phyloP scores from a whole-genome alignment of 2,113 vertebrate species.

The Parotia lawesii region DNA sequence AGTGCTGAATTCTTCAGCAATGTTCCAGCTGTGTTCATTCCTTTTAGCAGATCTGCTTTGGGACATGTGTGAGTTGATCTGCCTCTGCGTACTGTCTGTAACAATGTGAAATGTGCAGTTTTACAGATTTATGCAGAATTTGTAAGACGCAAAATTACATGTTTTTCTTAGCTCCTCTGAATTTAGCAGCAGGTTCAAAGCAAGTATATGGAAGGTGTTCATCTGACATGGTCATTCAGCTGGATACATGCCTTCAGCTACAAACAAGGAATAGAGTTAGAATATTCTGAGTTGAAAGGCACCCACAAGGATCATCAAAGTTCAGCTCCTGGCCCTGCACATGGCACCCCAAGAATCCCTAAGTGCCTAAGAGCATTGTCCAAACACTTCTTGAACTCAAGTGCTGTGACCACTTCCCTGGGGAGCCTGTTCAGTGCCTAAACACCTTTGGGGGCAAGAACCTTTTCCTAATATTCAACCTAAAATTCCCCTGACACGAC shows the following conservation, averaged over 20 bases:
- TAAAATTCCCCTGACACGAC: background rate
- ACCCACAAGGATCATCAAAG: background rate
- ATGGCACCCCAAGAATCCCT: background rate
- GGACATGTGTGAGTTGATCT: rapidly evolving
- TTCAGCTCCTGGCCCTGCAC: background rate
- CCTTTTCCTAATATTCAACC: background rate
- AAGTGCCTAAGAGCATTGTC: background rate
- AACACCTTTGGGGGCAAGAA: background rate
- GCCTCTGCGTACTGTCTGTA: background rate
- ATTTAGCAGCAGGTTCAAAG: background rate
- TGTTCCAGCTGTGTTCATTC: rapidly evolving
- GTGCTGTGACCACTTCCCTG: background rate
- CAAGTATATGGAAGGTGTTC: background rate
- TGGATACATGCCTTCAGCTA: background rate
- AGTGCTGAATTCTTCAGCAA: background rate
- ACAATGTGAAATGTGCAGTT: background rate
- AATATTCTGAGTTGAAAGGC: background rate
- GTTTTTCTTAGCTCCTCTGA: background rate
- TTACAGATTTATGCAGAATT: background rate
- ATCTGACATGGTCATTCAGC: background rate
- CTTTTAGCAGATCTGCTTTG: background rate
- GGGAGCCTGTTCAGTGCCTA: background rate
- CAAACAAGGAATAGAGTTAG: background rate
- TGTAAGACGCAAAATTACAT: rapidly evolving
- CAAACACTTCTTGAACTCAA: background rate